Base-by-base conservation (phyloP, 2,113 vertebrate genomes). In the Nothocercus nigrocapillus region DNA sequence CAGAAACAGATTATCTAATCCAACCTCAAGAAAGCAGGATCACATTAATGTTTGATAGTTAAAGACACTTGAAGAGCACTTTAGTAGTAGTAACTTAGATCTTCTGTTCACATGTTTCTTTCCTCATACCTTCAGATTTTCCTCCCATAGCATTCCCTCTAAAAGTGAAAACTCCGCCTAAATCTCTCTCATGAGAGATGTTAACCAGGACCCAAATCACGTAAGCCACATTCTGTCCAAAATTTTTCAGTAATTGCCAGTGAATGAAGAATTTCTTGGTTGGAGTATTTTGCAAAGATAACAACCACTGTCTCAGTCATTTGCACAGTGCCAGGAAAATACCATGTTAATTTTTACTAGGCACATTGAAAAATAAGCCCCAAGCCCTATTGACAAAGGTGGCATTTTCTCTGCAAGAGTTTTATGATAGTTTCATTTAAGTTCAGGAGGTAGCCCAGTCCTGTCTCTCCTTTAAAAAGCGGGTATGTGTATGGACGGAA, bases 251-350 rank as follows among this genome's bases (percentile, higher is more conserved):
- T 88, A 63, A 82, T 85, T 94, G 70, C 89, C 92, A 92, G 66
- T 68, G 62, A 58, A 61, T 4, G 6, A 96, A 90, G 77, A 90
- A 93, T 87, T 94, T 86, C 64, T 74, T 87, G 72, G 61, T 92
- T 93, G 69, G 82, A 95, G 75, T 63, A 45, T 91, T 97, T 97
- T 92, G 87, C 87, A 96, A 97, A 94, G 96, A 91, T 93, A 95
- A 93, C 88, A 93, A 85, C 51, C 82, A 24, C 72, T 85, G 80
- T 36, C 67, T 95, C 90, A 85, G 85, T 75, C 74, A 69, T 92
- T 94, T 95, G 32, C 28, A 17, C 49, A 36, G 58, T 93, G 95
- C 96, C 95, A 96, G 93, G 94, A 97, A 97, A 97, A 96, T 93
- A 84, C 56, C 92, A 0, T 5, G 7, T 64, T 92, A 61, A 4